Conservation (phyloP, 2,797 vertebrate genomes). For the Channallabes apus region DNA sequence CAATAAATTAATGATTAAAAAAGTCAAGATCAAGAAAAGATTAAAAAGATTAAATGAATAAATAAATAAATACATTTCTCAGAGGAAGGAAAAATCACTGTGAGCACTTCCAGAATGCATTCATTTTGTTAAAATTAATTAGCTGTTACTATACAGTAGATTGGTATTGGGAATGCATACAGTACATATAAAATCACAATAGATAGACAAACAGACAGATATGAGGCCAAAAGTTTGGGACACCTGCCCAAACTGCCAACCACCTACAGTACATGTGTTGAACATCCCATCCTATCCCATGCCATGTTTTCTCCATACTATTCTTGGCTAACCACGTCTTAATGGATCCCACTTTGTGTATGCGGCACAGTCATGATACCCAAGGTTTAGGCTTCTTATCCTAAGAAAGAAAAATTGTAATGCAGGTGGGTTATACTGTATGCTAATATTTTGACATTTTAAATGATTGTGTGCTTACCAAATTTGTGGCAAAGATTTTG, state of each 20-base stretch:
- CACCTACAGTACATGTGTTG: neutral
- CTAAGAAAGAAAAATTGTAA: neutral
- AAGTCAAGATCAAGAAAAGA: neutral
- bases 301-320: neutral
- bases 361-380: too few species aligned
- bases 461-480: neutral
- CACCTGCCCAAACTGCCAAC: neutral
- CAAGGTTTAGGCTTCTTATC: neutral
- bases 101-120: too few species aligned
- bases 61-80: too few species aligned
- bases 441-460: neutral
- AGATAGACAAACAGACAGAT: neutral
- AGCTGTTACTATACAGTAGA: neutral
- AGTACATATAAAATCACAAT: neutral
- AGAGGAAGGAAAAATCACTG: too few species aligned
- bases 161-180: neutral
- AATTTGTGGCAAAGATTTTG: neutral
- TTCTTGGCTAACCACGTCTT: neutral
- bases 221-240: neutral
- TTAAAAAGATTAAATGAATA: too few species aligned
- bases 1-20: neutral
- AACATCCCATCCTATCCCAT: neutral
- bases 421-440: neutral
- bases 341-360: neutral
- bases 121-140: neutral